Evolutionary conservation across 37 sponge, comb jelly and placozoan genomes (phyloP).

Genomic region (Ephydatia muelleri): DNA sequence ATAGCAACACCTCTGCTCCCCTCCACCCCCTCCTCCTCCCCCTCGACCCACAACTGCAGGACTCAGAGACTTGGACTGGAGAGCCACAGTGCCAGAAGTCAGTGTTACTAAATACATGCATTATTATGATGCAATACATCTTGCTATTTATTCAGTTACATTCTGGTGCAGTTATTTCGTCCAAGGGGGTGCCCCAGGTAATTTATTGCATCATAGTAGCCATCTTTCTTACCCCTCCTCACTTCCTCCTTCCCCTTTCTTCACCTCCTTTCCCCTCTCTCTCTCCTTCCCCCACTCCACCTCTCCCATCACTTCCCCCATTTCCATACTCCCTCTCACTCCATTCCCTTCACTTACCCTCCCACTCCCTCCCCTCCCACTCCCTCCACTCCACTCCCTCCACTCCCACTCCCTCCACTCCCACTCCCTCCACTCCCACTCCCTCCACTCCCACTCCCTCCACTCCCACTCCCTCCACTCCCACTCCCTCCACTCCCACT

Average conservation of each 20-base stretch:
- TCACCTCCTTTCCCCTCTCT: not conserved
- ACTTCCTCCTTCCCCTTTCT: not conserved
- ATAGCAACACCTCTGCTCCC: not conserved
- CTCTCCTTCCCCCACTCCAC: no score
- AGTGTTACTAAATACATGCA: not conserved
- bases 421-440: no score
- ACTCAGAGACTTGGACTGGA: constrained; percentile 57
- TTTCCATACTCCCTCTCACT: no score
- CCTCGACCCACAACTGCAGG: constrained; percentile 42
- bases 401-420: no score
- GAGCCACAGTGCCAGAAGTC: constrained; percentile 64
- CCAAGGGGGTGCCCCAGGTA: constrained; percentile 36
- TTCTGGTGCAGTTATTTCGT: constrained; percentile 38
- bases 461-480: no score
- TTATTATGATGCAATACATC: not conserved
- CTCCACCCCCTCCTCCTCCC: constrained; percentile 14
- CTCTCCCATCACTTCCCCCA: no score
- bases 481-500: no score
- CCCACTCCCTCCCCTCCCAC: no score
- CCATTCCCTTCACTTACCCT: no score
- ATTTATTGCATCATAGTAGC: not conserved
- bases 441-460: no score
- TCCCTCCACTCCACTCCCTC: no score
- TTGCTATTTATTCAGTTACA: constrained; percentile 16
- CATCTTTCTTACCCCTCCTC: not conserved